Conservation (phyloP, 2,797 vertebrate species). For the Antrozous pallidus region DNA sequence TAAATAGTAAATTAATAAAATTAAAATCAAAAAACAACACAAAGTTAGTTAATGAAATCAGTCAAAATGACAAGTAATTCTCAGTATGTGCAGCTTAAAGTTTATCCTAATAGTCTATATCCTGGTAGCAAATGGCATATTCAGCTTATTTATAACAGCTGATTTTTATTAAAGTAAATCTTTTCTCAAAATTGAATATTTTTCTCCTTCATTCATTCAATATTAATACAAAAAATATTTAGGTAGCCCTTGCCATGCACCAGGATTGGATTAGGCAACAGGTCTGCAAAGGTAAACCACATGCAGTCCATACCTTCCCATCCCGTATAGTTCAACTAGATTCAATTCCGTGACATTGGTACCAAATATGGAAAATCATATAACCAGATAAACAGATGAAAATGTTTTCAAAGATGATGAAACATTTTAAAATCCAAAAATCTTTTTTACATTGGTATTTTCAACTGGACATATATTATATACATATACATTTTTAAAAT, state of each 20-base stretch:
- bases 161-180: not conserved
- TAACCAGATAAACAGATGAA: not conserved
- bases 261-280: not conserved
- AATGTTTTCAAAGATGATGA: not conserved
- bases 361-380: not conserved
- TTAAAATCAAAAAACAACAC: not conserved
- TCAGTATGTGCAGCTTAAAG: not conserved
- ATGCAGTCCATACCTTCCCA: not conserved
- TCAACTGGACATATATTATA: not conserved
- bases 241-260: not conserved
- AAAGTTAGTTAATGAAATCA: not conserved
- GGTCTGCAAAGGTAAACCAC: not conserved
- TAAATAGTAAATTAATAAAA: not conserved
- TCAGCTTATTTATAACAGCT: not conserved
- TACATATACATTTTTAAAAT: not conserved
- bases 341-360: not conserved
- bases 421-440: not conserved
- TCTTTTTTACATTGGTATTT: not conserved
- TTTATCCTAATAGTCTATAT: not conserved
- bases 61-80: not conserved
- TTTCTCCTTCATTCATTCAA: not conserved
- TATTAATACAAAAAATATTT: not conserved
- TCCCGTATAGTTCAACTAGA: not conserved
- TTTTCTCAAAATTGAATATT: conserved; percentile 12
- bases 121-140: not conserved